phyloP scores from a whole-genome alignment of 2,888 invertebrate species.

The Fragum fragum region DNA sequence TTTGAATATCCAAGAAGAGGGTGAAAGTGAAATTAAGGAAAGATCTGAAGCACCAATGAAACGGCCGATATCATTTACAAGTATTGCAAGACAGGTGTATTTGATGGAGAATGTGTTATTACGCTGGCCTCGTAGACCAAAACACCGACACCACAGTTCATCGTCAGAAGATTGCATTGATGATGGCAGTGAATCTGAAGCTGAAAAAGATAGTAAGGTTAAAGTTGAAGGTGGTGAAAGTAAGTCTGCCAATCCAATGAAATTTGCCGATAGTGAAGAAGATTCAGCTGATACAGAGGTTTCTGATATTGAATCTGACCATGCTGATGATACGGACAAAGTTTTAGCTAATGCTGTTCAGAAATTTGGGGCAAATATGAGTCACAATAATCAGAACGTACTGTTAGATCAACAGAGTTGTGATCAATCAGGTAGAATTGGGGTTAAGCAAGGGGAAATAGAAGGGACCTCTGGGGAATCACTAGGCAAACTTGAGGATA shows the following conservation, averaged over 20 bases:
- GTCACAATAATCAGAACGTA: constrained; percentile 21
- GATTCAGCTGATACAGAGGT: constrained; percentile 52
- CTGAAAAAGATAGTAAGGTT: constrained; percentile 11
- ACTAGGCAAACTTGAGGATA: background rate
- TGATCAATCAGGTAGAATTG: background rate
- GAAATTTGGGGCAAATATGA: background rate
- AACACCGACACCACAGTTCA: constrained; percentile 80
- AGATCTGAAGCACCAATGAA: constrained; percentile 13
- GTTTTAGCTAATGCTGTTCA: background rate
- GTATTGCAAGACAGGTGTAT: constrained; percentile 78
- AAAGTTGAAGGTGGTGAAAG: background rate
- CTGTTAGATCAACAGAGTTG: constrained; percentile 25
- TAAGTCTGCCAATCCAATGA: background rate
- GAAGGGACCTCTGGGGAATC: background rate
- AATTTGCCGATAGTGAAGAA: constrained; percentile 29
- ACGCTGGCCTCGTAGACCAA: constrained; percentile 76
- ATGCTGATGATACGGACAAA: constrained; percentile 8
- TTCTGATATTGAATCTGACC: constrained; percentile 38
- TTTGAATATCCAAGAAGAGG: background rate
- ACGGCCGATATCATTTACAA: constrained; percentile 78
- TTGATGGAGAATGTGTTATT: constrained; percentile 80
- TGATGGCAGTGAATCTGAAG: constrained; percentile 23
- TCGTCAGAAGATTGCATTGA: constrained; percentile 79
- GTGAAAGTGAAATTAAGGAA: background rate
- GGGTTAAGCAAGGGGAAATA: background rate